These are phyloP conservation scores for Nylanderia fulva DNA, from an alignment of 1,140 invertebrate species.

Conservation along the genomic window DNA sequence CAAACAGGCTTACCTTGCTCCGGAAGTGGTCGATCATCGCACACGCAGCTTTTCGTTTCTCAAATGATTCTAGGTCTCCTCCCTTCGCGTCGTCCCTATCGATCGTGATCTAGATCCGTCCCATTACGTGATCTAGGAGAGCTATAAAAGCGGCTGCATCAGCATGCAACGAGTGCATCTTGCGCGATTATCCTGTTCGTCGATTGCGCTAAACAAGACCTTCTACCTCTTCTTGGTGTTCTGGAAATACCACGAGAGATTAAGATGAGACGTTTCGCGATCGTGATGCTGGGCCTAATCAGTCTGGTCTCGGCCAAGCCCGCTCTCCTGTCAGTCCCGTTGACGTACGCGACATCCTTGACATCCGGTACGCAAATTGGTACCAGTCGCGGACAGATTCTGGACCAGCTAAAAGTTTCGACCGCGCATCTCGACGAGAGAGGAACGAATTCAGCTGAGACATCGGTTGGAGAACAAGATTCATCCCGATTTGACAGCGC, in stretches of 20 bases:
- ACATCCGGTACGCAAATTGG: constrained; percentile 79
- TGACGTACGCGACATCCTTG: constrained; percentile 69
- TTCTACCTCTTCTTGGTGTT: not conserved
- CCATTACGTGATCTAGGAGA: constrained; percentile 64
- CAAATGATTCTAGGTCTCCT: not conserved
- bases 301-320: constrained; percentile 72
- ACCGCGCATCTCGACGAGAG: constrained; percentile 85
- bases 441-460: constrained; percentile 70
- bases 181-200: constrained; percentile 2
- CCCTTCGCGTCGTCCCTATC: not conserved
- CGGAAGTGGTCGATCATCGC: constrained; percentile 30
- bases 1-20: constrained; percentile 73
- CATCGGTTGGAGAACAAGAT: not conserved
- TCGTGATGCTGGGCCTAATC: constrained; percentile 55
- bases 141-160: constrained; percentile 60
- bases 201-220: not conserved
- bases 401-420: constrained; percentile 87
- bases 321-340: constrained; percentile 60
- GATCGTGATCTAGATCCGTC: constrained; percentile 10
- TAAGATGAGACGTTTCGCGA: constrained; percentile 51
- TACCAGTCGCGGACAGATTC: constrained; percentile 83
- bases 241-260: constrained; percentile 4
- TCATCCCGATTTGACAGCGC: constrained; percentile 4
- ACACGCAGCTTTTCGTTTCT: not conserved
- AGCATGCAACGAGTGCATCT: constrained; percentile 38